Evolutionary conservation across 1,140 invertebrate genomes (phyloP), one percentile per base, ranked within the genome.

Genomic region (Orius insidiosus): DNA sequence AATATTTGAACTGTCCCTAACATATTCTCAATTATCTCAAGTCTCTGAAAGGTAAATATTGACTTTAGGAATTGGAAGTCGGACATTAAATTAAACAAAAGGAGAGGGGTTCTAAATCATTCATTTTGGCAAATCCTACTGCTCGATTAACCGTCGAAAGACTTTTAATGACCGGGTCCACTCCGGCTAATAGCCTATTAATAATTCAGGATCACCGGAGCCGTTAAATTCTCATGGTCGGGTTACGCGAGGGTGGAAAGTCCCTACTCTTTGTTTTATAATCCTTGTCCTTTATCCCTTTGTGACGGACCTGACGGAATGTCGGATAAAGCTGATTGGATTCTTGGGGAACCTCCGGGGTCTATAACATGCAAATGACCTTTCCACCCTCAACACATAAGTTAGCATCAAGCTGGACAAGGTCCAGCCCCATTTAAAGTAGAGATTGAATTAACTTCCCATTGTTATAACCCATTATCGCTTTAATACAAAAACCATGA

Each of bases 241-340:
- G 38, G 16, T 40, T 15, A 11, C 14, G n/a, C 11, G 16, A 40
- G 38, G 38, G 16, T 14, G 4, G 38, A 13, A 18, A 15, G 38
- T 15, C 38, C 11, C 16, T 36, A 3, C 38, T 18, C 38, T 40
- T 40, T 40, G 38, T 40, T 40, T 40, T 40, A 40, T 40, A 40
- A 40, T 40, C 38, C 38, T 18, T 11, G 16, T 40, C 38, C 38
- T 40, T 40, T 40, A 18, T 40, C 38, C 16, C 38, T 24, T 24
- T 24, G 24, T 24, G 24, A 24, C 24, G 24, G 24, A 24, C 24
- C 24, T 40, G 38, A 40, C 38, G 38, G 38, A 40, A 40, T 40
- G 38, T 40, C 38, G 16, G 38, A 40, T 40, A 40, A 40, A 40
- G 38, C 38, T 40, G 38, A 40, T 40, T 40, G 38, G 38, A 40